Percentiles rank a stretch among this genome's conserved stretches.
phyloP scores from a whole-genome alignment of 2,888 invertebrate species.

The Notodonta dromedarius region DNA sequence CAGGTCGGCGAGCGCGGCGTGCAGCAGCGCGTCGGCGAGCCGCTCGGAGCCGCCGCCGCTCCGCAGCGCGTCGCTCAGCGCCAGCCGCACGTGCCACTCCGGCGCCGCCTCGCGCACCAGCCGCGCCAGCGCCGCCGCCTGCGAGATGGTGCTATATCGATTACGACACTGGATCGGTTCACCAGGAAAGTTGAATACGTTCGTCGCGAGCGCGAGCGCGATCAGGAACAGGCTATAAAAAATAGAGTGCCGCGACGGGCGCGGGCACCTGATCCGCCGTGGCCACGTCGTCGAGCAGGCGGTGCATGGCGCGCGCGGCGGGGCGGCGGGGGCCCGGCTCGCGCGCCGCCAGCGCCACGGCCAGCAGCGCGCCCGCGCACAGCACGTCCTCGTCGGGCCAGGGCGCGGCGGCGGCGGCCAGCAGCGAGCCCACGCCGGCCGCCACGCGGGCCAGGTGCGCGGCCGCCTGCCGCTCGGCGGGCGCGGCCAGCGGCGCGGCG shows the following conservation, averaged over 20 bases:
- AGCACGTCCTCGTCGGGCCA: constrained; percentile 21
- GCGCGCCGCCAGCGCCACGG: constrained; percentile 17
- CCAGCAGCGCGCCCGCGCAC: constrained; percentile 23
- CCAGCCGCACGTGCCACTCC: constrained; percentile 20
- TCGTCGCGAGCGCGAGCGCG: too few relatives aligned
- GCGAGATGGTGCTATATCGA: background rate
- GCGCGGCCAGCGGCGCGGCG: constrained; percentile 16
- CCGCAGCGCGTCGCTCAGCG: constrained; percentile 36
- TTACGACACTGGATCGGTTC: too few relatives aligned
- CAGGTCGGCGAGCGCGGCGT: constrained; percentile 16
- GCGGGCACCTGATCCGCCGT: constrained; percentile 10
- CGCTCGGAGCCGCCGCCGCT: constrained; percentile 21
- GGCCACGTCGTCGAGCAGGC: constrained; percentile 27
- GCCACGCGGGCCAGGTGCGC: constrained; percentile 10
- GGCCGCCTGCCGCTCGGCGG: constrained; percentile 15
- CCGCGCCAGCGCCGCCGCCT: constrained; percentile 14
- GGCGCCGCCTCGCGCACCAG: constrained; percentile 19
- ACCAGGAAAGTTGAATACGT: too few relatives aligned
- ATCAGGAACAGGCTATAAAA: too few relatives aligned
- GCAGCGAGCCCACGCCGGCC: background rate
- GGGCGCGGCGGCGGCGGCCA: constrained; percentile 8
- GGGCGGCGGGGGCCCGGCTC: constrained; percentile 9
- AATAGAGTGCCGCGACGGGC: background rate
- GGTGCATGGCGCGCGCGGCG: constrained; percentile 22
- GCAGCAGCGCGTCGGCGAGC: constrained; percentile 13